Base-by-base conservation (phyloP, 2,888 invertebrate species). In the Erebia aethiops region DNA sequence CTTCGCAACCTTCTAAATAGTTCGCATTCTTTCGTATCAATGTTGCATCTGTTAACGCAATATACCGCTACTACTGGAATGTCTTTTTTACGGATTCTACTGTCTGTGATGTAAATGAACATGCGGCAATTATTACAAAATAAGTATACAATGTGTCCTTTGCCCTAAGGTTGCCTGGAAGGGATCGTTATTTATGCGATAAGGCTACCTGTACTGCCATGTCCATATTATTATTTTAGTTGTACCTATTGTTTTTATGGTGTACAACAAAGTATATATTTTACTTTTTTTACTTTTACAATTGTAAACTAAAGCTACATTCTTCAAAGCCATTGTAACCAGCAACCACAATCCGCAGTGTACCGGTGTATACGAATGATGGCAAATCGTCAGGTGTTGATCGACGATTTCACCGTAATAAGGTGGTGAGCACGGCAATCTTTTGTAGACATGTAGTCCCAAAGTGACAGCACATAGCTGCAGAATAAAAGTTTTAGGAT, bases 381-480 rank as follows among this genome's bases (percentile, higher is more conserved):
- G 66, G 68, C 62, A 70, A 74, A 73, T 71, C 68, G 46, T 56
- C 70, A 52, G 62, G 70, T 66, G 71, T 71, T 71, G 63, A 67
- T 71, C 69, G 63, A 57, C 57, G 18, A 71, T 61, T 60, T 61
- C 46, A 35, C 52, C 60, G 61, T 74, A 73, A 74, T 74, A 67
- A 72, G 71, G 68, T 70, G 66, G 72, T 69, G 68, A 75, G 58
- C 54, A 21, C 60, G 43, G 66, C 60, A 57, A 70, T 57, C 35
- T 46, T 35, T 35, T 51, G 51, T 21, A 49, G 2, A n/a, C 26
- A 52, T n/a, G 26, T 26, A 26, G 26, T 26, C 3, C 26, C 1
- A 21, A 26, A 26, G 26, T 26, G 4, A 26, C 26, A 26, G 26
- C 1, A 26, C 26, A 26, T 26, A 26, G 26, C 3, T 0, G 4